Conservation (phyloP, 2,888 invertebrate species). For the Chaitophorus viminalis region DNA sequence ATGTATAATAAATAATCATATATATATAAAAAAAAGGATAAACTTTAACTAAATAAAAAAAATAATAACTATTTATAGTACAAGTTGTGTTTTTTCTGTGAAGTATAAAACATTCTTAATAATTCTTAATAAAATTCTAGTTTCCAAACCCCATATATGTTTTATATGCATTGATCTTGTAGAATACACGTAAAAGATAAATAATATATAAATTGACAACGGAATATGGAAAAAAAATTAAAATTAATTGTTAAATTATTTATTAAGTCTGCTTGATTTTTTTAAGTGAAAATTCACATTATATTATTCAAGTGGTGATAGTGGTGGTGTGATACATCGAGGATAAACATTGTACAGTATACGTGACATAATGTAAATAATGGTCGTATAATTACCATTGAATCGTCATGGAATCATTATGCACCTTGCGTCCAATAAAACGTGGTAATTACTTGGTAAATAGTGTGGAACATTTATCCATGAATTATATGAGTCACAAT, state of each 20-base stretch:
- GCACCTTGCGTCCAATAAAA: slow-evolving; percentile 43
- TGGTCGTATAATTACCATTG: slow-evolving; percentile 44
- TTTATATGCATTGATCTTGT: too few relatives aligned
- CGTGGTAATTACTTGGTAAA: slow-evolving; percentile 56
- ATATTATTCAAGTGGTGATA: not conserved
- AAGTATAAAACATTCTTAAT: too few relatives aligned
- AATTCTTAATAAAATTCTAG: not conserved
- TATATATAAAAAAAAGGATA: too few relatives aligned
- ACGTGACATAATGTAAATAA: slow-evolving; percentile 44
- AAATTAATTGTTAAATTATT: not conserved
- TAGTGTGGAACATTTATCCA: slow-evolving; percentile 44
- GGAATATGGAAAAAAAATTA: too few relatives aligned
- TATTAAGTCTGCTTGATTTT: not conserved
- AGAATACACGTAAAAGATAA: too few relatives aligned
- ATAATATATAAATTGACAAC: not conserved
- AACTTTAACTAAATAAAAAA: too few relatives aligned
- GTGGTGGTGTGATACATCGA: not conserved
- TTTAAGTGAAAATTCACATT: not conserved
- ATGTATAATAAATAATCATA: too few relatives aligned
- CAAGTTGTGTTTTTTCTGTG: too few relatives aligned
- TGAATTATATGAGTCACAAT: slow-evolving; percentile 38
- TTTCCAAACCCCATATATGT: too few relatives aligned
- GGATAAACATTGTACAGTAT: not conserved
- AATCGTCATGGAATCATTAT: slow-evolving; percentile 39
- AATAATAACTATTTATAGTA: too few relatives aligned